Evolutionary conservation across 2,113 vertebrate genomes (phyloP).

Genomic region (Aramus guarauna): DNA sequence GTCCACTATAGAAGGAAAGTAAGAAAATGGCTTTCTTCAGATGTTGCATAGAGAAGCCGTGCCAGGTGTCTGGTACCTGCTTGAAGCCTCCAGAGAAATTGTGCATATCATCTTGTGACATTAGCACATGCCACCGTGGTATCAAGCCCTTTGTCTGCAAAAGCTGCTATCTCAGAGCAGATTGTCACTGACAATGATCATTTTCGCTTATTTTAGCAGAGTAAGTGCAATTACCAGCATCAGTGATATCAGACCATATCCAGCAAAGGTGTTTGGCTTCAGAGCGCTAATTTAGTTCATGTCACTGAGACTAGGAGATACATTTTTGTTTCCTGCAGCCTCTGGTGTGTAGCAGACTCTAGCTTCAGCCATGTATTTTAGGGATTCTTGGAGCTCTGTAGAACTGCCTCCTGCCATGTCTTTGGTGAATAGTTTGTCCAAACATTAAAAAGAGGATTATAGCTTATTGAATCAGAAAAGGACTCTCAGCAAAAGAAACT

Average conservation of each 20-base stretch:
- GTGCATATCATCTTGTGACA: background rate
- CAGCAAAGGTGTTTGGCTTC: slow-evolving; percentile 11
- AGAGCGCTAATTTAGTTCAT: background rate
- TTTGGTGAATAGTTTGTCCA: background rate
- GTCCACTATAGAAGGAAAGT: background rate
- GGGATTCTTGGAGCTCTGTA: background rate
- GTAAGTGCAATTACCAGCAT: background rate
- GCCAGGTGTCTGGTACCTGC: background rate
- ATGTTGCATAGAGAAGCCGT: background rate
- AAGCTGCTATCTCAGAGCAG: background rate
- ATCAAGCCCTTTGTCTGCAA: background rate
- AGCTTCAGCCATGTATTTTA: background rate
- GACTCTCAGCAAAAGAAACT: background rate
- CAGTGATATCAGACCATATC: background rate
- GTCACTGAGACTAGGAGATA: background rate
- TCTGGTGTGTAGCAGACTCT: background rate
- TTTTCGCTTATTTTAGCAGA: slow-evolving; percentile 12
- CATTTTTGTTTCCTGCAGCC: background rate
- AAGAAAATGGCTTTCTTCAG: background rate
- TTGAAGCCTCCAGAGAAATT: background rate
- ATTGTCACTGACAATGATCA: background rate
- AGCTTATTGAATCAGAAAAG: background rate
- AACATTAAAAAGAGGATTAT: background rate
- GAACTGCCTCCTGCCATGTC: background rate
- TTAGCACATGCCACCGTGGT: background rate